These are phyloP conservation scores for Hemicordylus capensis DNA, from an alignment of 2,113 vertebrate species.

Conservation along the genomic window DNA sequence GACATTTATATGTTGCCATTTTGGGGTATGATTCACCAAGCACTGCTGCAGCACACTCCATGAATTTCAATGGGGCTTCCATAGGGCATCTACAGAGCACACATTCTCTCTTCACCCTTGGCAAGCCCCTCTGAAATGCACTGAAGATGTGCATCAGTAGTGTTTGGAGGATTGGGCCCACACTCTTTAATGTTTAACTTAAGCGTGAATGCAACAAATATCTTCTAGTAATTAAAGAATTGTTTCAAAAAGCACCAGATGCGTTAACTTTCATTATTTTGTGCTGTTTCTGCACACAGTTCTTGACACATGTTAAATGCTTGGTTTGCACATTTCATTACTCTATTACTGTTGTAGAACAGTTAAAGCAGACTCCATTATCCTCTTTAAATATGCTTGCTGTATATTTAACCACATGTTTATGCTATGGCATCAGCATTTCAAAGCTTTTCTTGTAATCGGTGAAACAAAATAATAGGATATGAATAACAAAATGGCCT, in stretches of 20 bases:
- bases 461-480: slow-evolving; percentile 59
- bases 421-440: slow-evolving; percentile 67
- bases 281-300: slow-evolving; percentile 49
- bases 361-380: slow-evolving; percentile 59
- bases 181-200: slow-evolving; percentile 2
- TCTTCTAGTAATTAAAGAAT: slow-evolving; percentile 56
- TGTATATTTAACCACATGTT: slow-evolving; percentile 71
- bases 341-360: slow-evolving; percentile 38
- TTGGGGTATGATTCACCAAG: not conserved
- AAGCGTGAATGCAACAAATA: slow-evolving; percentile 42
- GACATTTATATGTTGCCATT: not conserved
- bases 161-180: not conserved
- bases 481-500: slow-evolving; percentile 63
- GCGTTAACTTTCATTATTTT: slow-evolving; percentile 44
- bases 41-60: not conserved
- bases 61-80: not conserved
- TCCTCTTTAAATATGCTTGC: slow-evolving; percentile 62
- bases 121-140: not conserved
- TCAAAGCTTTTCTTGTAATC: slow-evolving; percentile 61
- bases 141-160: not conserved
- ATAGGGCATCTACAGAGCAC: not conserved
- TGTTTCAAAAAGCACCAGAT: slow-evolving; percentile 7
- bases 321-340: slow-evolving; percentile 57
- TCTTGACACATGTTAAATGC: slow-evolving; percentile 44
- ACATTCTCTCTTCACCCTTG: not conserved